These are phyloP conservation scores for Drosophila sturtevanti DNA, from an alignment of 1,140 invertebrate genomes.

Conservation along the genomic window DNA sequence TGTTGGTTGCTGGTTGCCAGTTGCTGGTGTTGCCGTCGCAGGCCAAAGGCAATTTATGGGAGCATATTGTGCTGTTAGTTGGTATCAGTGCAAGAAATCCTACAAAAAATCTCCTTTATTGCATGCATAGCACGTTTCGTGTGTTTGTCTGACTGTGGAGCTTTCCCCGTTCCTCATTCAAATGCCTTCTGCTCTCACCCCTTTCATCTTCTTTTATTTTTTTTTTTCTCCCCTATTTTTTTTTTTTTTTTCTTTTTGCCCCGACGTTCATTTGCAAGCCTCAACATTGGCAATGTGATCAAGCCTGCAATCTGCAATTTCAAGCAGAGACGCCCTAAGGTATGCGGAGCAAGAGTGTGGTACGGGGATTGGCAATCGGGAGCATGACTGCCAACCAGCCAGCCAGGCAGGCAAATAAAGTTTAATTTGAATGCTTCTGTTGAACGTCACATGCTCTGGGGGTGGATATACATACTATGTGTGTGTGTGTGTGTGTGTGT, in stretches of 20 bases:
- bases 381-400: neutral
- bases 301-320: slow-evolving; percentile 80
- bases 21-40: neutral
- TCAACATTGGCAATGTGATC: slow-evolving; percentile 70
- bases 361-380: neutral
- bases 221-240: neutral
- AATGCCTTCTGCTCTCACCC: neutral
- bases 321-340: slow-evolving; percentile 72
- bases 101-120: slow-evolving; percentile 77
- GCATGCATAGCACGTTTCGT: slow-evolving; percentile 77
- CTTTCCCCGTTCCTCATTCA: slow-evolving; percentile 1
- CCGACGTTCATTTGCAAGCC: slow-evolving; percentile 71
- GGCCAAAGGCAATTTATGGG: slow-evolving; percentile 63
- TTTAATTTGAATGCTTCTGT: slow-evolving; percentile 80
- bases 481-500: slow-evolving; percentile 10
- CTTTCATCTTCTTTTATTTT: neutral
- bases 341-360: slow-evolving; percentile 19
- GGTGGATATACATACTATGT: neutral
- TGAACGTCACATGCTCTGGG: slow-evolving; percentile 60
- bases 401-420: slow-evolving; percentile 66
- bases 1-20: neutral
- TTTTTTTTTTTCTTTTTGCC: neutral
- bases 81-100: slow-evolving; percentile 72
- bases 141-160: slow-evolving; percentile 66
- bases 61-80: slow-evolving; percentile 74